Evolutionary conservation across 2,888 invertebrate genomes (phyloP).

Genomic region (Cosmia trapezina): DNA sequence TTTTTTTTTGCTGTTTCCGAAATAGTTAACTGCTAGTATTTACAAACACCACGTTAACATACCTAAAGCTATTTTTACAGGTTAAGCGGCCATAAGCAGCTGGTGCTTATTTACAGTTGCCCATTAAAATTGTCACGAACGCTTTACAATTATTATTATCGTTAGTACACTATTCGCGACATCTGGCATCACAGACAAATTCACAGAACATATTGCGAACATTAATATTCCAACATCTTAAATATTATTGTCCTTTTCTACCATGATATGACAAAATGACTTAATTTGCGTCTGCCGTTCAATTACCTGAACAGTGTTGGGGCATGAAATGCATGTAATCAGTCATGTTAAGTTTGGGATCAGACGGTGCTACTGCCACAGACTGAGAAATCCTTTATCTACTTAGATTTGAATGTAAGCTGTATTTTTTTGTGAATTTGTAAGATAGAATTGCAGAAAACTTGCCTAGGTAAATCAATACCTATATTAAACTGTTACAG

Average conservation of each 20-base stretch:
- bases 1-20: neutral
- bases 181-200: slow-evolving; percentile 45
- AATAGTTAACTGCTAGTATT: slow-evolving; percentile 9
- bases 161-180: slow-evolving; percentile 31
- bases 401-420: neutral
- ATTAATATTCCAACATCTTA: slow-evolving; percentile 52
- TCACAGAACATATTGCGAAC: slow-evolving; percentile 50
- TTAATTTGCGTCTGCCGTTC: slow-evolving; percentile 51
- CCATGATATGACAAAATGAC: slow-evolving; percentile 49
- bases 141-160: slow-evolving; percentile 44
- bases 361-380: neutral
- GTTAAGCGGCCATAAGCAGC: slow-evolving; percentile 33
- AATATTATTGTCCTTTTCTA: slow-evolving; percentile 32
- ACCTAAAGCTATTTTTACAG: slow-evolving; percentile 31
- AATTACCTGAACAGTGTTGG: slow-evolving; percentile 46
- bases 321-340: slow-evolving; percentile 48
- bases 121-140: slow-evolving; percentile 43
- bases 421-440: neutral
- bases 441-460: neutral
- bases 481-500: neutral
- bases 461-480: no score
- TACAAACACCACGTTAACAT: slow-evolving; percentile 23
- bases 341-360: slow-evolving; percentile 28
- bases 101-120: slow-evolving; percentile 39
- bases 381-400: neutral